These are phyloP conservation scores for Dolichallabes microphthalmus DNA, from an alignment of 2,113 vertebrate genomes.

Conservation along the genomic window DNA sequence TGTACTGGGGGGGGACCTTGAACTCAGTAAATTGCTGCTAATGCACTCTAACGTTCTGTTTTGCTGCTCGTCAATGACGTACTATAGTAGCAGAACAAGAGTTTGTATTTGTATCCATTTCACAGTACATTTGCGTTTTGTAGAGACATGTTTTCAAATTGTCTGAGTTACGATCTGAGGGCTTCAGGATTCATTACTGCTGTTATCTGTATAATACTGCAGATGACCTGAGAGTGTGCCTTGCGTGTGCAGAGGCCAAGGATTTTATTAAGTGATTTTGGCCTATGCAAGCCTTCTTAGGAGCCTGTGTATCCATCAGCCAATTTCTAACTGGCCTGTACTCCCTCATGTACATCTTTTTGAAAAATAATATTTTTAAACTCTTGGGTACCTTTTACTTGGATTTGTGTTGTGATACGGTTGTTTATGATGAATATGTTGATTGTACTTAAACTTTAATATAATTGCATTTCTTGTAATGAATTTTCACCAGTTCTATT, in stretches of 20 bases:
- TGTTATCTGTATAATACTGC: slow-evolving; percentile 11
- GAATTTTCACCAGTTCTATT: slow-evolving; percentile 78
- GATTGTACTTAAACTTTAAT: slow-evolving; percentile 66
- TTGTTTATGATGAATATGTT: slow-evolving; percentile 35
- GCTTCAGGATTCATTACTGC: slow-evolving; percentile 13
- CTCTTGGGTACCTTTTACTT: slow-evolving; percentile 31
- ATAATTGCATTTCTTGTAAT: slow-evolving; percentile 69
- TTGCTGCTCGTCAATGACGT: slow-evolving; percentile 18
- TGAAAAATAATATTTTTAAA: slow-evolving; percentile 27
- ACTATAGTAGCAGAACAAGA: slow-evolving; percentile 10
- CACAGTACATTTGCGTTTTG: background rate
- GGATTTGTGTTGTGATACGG: slow-evolving; percentile 32
- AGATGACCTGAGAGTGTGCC: slow-evolving; percentile 22
- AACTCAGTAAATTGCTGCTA: slow-evolving; percentile 31
- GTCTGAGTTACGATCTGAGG: background rate
- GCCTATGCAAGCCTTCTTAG: slow-evolving; percentile 46
- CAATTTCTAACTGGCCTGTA: slow-evolving; percentile 37
- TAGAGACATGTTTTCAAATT: background rate
- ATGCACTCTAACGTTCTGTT: slow-evolving; percentile 15
- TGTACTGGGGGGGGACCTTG: slow-evolving; percentile 19
- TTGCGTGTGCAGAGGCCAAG: slow-evolving; percentile 30
- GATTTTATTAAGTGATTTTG: slow-evolving; percentile 37
- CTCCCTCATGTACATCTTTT: slow-evolving; percentile 39
- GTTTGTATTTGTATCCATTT: slow-evolving; percentile 15
- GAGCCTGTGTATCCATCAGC: slow-evolving; percentile 27